Conservation (phyloP, 2,888 invertebrate genomes). For the Eledone cirrhosa region DNA sequence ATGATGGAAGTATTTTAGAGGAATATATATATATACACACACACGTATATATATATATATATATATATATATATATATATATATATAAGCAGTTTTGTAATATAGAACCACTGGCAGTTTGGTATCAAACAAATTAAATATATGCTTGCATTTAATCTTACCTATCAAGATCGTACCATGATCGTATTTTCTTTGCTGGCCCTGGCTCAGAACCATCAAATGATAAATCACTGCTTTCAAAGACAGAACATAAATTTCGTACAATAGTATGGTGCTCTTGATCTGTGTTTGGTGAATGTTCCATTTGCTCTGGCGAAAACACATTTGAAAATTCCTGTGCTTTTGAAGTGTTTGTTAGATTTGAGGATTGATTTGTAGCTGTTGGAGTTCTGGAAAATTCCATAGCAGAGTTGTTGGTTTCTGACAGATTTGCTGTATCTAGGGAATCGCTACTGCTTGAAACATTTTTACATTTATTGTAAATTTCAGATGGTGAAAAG, state of each 20-base stretch:
- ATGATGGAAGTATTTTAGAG: no score
- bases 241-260: conserved; percentile 3
- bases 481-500: not conserved
- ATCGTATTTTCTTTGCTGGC: not conserved
- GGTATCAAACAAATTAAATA: not conserved
- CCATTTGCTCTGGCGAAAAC: conserved; percentile 10
- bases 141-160: not conserved
- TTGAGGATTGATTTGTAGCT: not conserved
- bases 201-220: conserved; percentile 20
- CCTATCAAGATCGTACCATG: conserved; percentile 12
- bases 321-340: not conserved
- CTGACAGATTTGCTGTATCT: not conserved
- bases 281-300: not conserved
- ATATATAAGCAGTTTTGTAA: not conserved
- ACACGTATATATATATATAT: not conserved
- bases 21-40: not conserved
- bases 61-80: not conserved
- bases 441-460: not conserved
- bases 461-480: not conserved
- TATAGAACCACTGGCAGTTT: not conserved
- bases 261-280: not conserved
- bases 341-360: not conserved
- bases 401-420: not conserved
- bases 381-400: not conserved
- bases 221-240: conserved; percentile 11